These are phyloP conservation scores for Urocitellus parryii DNA, from an alignment of 2,113 vertebrate genomes.

Conservation along the genomic window DNA sequence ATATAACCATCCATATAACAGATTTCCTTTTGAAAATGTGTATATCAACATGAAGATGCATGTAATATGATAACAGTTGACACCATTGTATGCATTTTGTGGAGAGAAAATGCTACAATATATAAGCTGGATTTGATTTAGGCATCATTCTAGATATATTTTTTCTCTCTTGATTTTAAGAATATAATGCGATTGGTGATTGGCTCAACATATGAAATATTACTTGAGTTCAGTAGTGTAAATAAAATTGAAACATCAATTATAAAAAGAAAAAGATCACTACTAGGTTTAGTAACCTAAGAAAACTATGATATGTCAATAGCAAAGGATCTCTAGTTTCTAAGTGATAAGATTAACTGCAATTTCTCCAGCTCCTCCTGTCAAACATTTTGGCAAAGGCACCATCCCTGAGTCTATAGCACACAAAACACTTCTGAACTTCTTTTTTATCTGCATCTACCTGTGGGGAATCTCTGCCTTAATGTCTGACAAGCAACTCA, in stretches of 20 bases:
- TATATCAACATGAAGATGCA: background rate
- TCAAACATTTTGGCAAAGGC: background rate
- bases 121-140: background rate
- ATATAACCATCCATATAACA: background rate
- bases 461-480: background rate
- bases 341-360: background rate
- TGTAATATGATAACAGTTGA: background rate
- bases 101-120: background rate
- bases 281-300: background rate
- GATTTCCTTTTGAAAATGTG: background rate
- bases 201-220: background rate
- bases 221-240: background rate
- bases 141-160: background rate
- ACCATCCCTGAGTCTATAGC: background rate
- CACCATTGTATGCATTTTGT: background rate
- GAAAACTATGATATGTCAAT: background rate
- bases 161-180: background rate
- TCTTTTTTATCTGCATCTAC: background rate
- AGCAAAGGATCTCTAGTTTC: background rate
- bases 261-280: background rate
- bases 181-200: background rate
- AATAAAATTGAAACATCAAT: background rate
- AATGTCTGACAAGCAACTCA: background rate
- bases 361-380: background rate
- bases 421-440: background rate